Evolutionary conservation across 2,888 invertebrate genomes (phyloP), one percentile per base, ranked within the genome.

Genomic region (Ceriagrion tenellum): DNA sequence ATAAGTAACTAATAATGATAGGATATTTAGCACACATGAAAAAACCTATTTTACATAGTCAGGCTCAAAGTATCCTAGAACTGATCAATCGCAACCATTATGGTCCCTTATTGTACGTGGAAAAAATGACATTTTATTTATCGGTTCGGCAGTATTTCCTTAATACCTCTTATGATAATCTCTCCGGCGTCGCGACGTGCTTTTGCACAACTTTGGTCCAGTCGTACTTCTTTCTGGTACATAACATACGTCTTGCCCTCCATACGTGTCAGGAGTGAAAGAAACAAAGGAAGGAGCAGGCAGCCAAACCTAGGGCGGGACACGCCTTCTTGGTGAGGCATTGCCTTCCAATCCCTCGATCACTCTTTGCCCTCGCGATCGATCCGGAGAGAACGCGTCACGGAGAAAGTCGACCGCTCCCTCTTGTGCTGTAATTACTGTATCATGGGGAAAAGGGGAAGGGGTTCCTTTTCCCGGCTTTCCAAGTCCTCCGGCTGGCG

Each of bases 341-440:
- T 26, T 30, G 81, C 0, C 81, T 30, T 16, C 81, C 2, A 81
- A 35, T 35, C 81, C 81, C 30, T 81, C 35, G n/a, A 16, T 10
- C 35, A 35, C 81, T 35, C 81, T 81, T 81, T 13, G n/a, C 35
- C 13, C 26, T 81, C 81, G 35, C 30, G 81, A 35, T 30, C 81
- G 81, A 35, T 30, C 0, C 35, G 35, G 18, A 81, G 69, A n/a
- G 69, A 69, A n/a, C 2, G 13, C 35, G 81, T 35, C 81, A 26
- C 35, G 81, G 81, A 35, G 81, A 81, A 81, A 81, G 81, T 81
- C 81, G 81, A 35, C 35, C n/a, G n/a, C 30, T 81, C 81, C 30
- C 81, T 35, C 6, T 81, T 35, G 35, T 81, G 81, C 81, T 35
- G 35, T 81, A 81, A 81, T 81, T 81, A 35, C 18, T 81, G 12